These are phyloP conservation scores for Meloe dianella DNA, from an alignment of 2,888 invertebrate species.

Conservation along the genomic window DNA sequence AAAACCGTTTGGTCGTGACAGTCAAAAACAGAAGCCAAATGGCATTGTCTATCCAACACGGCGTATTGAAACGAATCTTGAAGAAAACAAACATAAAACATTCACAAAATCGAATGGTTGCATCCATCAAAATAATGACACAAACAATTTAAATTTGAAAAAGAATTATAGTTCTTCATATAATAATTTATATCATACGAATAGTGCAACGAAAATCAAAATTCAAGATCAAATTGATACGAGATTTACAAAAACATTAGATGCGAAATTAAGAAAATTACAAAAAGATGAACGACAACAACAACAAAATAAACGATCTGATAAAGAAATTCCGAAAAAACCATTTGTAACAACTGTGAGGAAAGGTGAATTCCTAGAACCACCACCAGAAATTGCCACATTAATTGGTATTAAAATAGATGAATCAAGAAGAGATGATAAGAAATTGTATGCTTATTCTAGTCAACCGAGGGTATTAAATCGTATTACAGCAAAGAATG, in stretches of 20 bases:
- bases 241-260: slow-evolving; percentile 74
- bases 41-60: slow-evolving; percentile 65
- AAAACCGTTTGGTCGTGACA: slow-evolving; percentile 55
- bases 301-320: slow-evolving; percentile 37
- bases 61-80: slow-evolving; percentile 53
- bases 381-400: slow-evolving; percentile 73
- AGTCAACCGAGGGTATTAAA: slow-evolving; percentile 68
- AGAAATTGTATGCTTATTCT: slow-evolving; percentile 69
- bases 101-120: slow-evolving; percentile 55
- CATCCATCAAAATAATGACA: slow-evolving; percentile 42
- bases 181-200: slow-evolving; percentile 57
- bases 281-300: slow-evolving; percentile 64
- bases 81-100: slow-evolving; percentile 50
- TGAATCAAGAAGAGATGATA: slow-evolving; percentile 49
- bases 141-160: slow-evolving; percentile 49
- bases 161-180: slow-evolving; percentile 59
- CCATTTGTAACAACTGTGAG: slow-evolving; percentile 84
- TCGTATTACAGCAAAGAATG: slow-evolving; percentile 46
- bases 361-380: slow-evolving; percentile 78
- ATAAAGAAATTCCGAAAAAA: slow-evolving; percentile 47
- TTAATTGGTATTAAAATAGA: slow-evolving; percentile 65
- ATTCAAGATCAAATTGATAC: slow-evolving; percentile 57
- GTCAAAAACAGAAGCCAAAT: slow-evolving; percentile 60
- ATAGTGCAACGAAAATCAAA: slow-evolving; percentile 48
- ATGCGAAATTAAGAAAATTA: slow-evolving; percentile 72